Conservation (phyloP, 1,140 invertebrate genomes). For the Megalopta genalis region DNA sequence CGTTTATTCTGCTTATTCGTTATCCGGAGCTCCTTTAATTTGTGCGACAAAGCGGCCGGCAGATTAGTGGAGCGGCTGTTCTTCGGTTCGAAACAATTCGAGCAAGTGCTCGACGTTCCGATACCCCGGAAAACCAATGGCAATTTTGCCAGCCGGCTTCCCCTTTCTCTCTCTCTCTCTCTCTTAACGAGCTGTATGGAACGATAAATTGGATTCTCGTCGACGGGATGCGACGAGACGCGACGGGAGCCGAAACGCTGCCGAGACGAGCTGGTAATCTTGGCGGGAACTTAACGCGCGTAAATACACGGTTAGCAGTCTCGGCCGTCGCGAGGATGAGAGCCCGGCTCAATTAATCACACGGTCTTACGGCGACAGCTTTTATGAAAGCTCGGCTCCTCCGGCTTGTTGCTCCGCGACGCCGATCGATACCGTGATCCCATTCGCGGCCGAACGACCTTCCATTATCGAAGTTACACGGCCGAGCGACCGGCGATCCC, state of each 20-base stretch:
- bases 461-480: slow-evolving; percentile 31
- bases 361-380: slow-evolving; percentile 41
- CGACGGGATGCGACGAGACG: not conserved
- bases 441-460: slow-evolving; percentile 35
- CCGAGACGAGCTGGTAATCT: slow-evolving; percentile 13
- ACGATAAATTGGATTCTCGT: slow-evolving; percentile 34
- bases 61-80: too few species aligned
- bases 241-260: not conserved
- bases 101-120: too few species aligned
- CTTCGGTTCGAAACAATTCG: not conserved
- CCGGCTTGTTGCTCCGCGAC: slow-evolving; percentile 22
- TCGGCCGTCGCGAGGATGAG: not conserved
- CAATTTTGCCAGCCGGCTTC: too few species aligned
- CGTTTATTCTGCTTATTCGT: not conserved
- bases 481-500: not conserved
- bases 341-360: slow-evolving; percentile 35
- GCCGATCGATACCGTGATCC: slow-evolving; percentile 40
- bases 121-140: too few species aligned
- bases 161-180: not conserved
- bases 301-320: not conserved
- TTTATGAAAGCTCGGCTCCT: slow-evolving; percentile 28
- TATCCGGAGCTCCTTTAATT: too few species aligned
- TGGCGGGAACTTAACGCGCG: slow-evolving; percentile 21
- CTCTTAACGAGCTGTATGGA: not conserved
- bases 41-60: too few species aligned